Evolutionary conservation across 2,888 invertebrate genomes (phyloP).

Genomic region (Macaria liturata): DNA sequence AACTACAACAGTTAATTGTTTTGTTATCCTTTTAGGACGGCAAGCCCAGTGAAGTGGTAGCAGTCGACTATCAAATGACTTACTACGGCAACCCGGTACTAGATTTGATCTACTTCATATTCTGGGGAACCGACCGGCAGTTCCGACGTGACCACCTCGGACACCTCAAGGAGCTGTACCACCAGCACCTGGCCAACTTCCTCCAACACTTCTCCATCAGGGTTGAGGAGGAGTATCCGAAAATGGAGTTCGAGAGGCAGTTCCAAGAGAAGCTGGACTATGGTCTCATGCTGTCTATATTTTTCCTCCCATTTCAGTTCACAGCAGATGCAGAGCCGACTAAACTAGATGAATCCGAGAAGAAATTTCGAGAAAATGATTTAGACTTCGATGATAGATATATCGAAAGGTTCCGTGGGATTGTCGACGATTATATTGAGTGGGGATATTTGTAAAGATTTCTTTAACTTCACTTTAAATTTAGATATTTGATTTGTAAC

Average conservation of each 20-base stretch:
- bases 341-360: not conserved
- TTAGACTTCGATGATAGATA: not conserved
- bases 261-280: not conserved
- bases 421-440: constrained; percentile 5
- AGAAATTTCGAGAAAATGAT: not conserved
- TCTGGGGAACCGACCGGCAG: constrained; percentile 7
- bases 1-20: too few species aligned
- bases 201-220: not conserved
- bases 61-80: not conserved
- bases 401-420: constrained; percentile 1
- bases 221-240: not conserved
- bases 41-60: not conserved
- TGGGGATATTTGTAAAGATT: constrained; percentile 3
- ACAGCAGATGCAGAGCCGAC: not conserved
- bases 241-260: not conserved
- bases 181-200: not conserved
- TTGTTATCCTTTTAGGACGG: too few species aligned
- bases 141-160: not conserved
- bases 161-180: not conserved
- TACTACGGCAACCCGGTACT: not conserved
- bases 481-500: too few species aligned
- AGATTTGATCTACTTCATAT: not conserved
- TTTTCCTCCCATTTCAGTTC: not conserved
- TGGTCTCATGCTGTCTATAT: not conserved
- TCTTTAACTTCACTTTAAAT: too few species aligned